Evolutionary conservation across 2,888 invertebrate genomes (phyloP).

Genomic region (Iphiclides podalirius): DNA sequence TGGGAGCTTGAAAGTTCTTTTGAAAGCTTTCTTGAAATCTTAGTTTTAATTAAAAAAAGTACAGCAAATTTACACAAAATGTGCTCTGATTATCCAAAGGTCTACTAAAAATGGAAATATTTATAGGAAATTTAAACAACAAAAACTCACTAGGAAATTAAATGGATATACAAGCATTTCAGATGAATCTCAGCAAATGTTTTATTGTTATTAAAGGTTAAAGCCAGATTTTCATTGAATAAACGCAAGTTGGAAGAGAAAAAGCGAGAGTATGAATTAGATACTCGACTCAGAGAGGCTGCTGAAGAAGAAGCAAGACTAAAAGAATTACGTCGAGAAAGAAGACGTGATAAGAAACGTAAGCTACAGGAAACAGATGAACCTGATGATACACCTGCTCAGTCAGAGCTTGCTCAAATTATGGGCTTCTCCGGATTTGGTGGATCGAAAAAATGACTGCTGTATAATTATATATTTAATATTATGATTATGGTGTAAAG

Average conservation of each 20-base stretch:
- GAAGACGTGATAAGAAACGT: slow-evolving; percentile 92
- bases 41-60: too few species aligned
- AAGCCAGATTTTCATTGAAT: slow-evolving; percentile 94
- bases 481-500: not conserved
- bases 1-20: too few species aligned
- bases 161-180: too few species aligned
- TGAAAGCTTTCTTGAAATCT: too few species aligned
- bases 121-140: too few species aligned
- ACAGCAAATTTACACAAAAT: too few species aligned
- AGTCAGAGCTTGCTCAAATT: slow-evolving; percentile 89
- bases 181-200: too few species aligned
- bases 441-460: slow-evolving; percentile 85
- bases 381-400: slow-evolving; percentile 71
- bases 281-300: slow-evolving; percentile 93
- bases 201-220: slow-evolving; percentile 73
- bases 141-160: too few species aligned
- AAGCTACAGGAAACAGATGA: slow-evolving; percentile 85
- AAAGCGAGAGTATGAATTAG: slow-evolving; percentile 96
- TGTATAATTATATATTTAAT: not conserved
- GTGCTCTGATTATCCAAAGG: too few species aligned
- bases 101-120: too few species aligned
- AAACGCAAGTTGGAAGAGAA: slow-evolving; percentile 97
- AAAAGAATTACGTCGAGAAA: slow-evolving; percentile 93
- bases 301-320: slow-evolving; percentile 98
- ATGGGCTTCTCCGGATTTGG: slow-evolving; percentile 98